These are phyloP conservation scores for Aricia artaxerxes DNA, from an alignment of 2,888 invertebrate species.

Conservation along the genomic window DNA sequence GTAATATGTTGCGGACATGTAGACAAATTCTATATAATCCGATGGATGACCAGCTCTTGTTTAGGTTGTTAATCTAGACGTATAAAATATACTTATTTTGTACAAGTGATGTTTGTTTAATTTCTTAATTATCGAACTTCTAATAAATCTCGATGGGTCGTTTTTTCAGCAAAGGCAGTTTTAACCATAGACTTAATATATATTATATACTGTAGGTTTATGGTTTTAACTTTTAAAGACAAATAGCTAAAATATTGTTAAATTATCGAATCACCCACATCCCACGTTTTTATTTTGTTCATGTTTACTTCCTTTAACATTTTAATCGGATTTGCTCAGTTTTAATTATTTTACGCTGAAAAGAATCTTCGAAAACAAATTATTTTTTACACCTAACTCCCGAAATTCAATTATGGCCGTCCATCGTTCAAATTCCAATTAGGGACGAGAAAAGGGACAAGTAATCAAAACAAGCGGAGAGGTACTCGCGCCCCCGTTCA, in stretches of 20 bases:
- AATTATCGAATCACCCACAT: too few relatives aligned
- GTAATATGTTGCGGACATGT: too few relatives aligned
- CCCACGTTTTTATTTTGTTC: too few relatives aligned
- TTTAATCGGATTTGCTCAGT: neutral
- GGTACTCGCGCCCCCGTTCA: slow-evolving; percentile 34
- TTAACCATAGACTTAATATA: too few relatives aligned
- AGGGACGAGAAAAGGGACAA: slow-evolving; percentile 47
- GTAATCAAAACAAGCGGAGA: slow-evolving; percentile 52
- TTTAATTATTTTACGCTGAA: neutral
- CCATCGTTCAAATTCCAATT: slow-evolving; percentile 42
- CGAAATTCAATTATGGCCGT: slow-evolving; percentile 49
- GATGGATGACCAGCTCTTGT: neutral
- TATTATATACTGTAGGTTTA: too few relatives aligned
- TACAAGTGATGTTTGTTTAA: neutral
- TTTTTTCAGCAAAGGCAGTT: neutral
- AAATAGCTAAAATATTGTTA: too few relatives aligned
- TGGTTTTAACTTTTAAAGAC: too few relatives aligned
- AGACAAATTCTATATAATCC: neutral
- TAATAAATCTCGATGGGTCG: neutral
- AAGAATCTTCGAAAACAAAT: slow-evolving; percentile 24
- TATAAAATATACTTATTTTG: neutral
- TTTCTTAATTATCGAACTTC: neutral
- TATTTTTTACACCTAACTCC: slow-evolving; percentile 35
- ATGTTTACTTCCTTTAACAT: neutral
- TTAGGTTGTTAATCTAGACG: neutral